Conservation (phyloP, 2,888 invertebrate genomes). For the Stegana nigrithorax region DNA sequence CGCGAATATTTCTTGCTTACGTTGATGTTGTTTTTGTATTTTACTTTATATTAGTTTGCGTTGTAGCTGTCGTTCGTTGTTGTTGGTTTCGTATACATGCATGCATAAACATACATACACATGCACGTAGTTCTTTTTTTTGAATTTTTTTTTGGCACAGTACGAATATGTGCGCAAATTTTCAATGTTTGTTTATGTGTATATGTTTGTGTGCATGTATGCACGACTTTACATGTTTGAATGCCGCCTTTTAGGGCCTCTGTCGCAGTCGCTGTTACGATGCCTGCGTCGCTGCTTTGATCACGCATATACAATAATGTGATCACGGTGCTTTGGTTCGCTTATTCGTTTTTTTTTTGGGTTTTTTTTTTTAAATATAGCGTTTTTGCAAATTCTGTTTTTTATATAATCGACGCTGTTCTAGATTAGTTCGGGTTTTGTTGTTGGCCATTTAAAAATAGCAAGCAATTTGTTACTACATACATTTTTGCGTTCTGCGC, state of each 20-base stretch:
- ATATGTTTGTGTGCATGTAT: constrained; percentile 32
- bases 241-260: constrained; percentile 14
- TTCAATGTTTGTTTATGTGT: constrained; percentile 30
- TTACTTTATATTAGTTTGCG: constrained; percentile 24
- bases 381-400: constrained; percentile 1
- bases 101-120: constrained; percentile 20
- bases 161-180: not conserved
- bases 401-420: not conserved
- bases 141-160: not conserved
- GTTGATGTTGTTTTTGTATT: constrained; percentile 19
- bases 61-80: constrained; percentile 51
- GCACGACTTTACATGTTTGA: constrained; percentile 9
- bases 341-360: constrained; percentile 46
- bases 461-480: not conserved
- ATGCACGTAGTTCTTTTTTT: constrained; percentile 28
- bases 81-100: constrained; percentile 31
- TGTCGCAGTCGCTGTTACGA: not conserved
- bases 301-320: not conserved
- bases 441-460: constrained; percentile 1
- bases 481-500: not conserved
- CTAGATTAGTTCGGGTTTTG: not conserved
- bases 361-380: constrained; percentile 17
- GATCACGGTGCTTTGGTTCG: not conserved
- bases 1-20: constrained; percentile 38
- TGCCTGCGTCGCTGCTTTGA: constrained; percentile 3